Evolutionary conservation across 1,140 invertebrate genomes (phyloP), one percentile per base, ranked within the genome.

Genomic region (Varroa destructor): DNA sequence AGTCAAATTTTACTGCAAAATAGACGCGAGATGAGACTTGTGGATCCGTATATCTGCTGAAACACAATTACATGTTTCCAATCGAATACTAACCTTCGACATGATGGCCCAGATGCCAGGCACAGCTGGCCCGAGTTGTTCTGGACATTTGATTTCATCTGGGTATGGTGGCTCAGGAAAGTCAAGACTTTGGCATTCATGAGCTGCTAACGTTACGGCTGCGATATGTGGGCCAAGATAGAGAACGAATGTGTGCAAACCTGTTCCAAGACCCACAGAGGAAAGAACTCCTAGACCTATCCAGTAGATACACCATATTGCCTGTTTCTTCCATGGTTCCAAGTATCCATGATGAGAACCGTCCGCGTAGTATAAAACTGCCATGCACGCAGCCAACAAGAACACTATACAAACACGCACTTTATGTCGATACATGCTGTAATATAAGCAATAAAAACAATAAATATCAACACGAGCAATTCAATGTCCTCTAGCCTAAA

Each of bases 191-290:
- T 90, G 88, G 81, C 97, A 99, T 81, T 98, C 94, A 80, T 96
- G 97, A 0, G 93, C 97, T 56, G 97, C 96, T 77, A 99, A 82
- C 6, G 96, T 98, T n/a, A 99, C 96, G 71, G 88, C 74, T 61
- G 84, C 84, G 75, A 86, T 85, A 77, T 84, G 83, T 57, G 84
- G 85, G 74, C 84, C 84, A 75, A 99, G 81, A 80, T 99, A 99
- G 55, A 99, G 82, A 12, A 99, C 83, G 83, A 99, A 99, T 71
- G 96, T 99, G 79, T 99, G 97, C 42, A 99, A 84, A 5, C 96
- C 97, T 0, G 94, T 97, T 12, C 97, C 97, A 46, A 99, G 83
- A 1, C 97, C 96, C 61, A 99, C 92, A 8, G 93, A 97, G 40
- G 94, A 97, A 70, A 98, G 84, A 36, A 99, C 87, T 51, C 96